Base-by-base conservation (phyloP, 2,888 invertebrate genomes). In the Agrochola litura region DNA sequence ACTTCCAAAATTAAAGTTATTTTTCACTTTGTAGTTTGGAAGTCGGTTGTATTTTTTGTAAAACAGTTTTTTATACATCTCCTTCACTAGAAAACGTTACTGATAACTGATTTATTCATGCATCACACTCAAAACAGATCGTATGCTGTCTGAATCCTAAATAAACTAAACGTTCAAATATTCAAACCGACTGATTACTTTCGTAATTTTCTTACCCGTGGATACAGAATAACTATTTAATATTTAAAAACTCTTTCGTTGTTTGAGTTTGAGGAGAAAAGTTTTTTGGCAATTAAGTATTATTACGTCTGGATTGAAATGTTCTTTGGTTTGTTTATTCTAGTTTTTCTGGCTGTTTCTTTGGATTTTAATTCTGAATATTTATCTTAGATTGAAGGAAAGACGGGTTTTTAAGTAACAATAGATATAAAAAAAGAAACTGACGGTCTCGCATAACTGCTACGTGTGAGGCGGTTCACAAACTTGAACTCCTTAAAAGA, bases 111-210 rank as follows among this genome's bases (percentile, higher is more conserved):
- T 52, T 52, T 25, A 76, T 25, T 54, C 22, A 76, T 37, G 43
- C 2, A 77, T 41, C 6, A 64, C n/a, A 37, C 6, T 8, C 6
- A 16, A 46, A 63, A 54, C 52, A 46, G 6, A 37, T 65, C 22
- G 22, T 60, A 22, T 14, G 14, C 41, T 46, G 46, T 61, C 37
- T 56, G 54, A n/a, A 10, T 25, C 22, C 19, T 52, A 14, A 41
- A 52, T n/a, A 70, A 73, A 73, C 46, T 60, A 41, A 4, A 46
- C 63, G 25, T 63, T 83, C 16, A 83, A 83, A 77, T 84, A 84
- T 83, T 76, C 22, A 74, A 63, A 56, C 58, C 14, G 5, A 41
- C 77, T 72, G 72, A 84, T 77, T 84, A 81, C 41, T 84, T 85
- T 82, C 6, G 6, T 37, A 52, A 73, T 74, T 73, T 81, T 81